Evolutionary conservation across 2,888 invertebrate genomes (phyloP).

Genomic region (Furcula furcula): DNA sequence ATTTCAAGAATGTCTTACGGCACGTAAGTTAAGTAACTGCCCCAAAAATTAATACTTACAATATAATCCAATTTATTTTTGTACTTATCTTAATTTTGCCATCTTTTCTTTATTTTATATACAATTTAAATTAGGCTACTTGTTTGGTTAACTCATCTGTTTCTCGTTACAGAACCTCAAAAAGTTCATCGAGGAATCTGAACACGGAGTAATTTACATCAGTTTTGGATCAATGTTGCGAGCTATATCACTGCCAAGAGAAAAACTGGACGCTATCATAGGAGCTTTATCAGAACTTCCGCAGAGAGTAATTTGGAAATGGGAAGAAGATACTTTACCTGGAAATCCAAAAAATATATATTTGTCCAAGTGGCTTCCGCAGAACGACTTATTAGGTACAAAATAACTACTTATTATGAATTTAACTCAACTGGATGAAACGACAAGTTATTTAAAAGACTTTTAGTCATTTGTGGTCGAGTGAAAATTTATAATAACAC

Average conservation of each 20-base stretch:
- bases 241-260: slow-evolving; percentile 80
- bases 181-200: slow-evolving; percentile 83
- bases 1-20: no score
- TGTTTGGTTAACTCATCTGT: no score
- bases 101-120: no score
- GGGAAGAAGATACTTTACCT: slow-evolving; percentile 83
- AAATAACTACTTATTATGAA: background rate
- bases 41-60: no score
- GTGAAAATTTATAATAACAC: no score
- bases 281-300: slow-evolving; percentile 83
- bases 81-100: no score
- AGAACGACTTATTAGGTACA: slow-evolving; percentile 85
- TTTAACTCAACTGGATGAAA: no score
- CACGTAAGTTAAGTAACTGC: no score
- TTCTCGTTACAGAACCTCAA: slow-evolving; percentile 74
- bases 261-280: slow-evolving; percentile 82
- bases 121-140: no score
- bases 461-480: no score
- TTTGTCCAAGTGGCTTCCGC: slow-evolving; percentile 85
- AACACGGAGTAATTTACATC: slow-evolving; percentile 86
- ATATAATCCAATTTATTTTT: no score
- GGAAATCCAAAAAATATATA: slow-evolving; percentile 83
- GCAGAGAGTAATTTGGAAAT: slow-evolving; percentile 88
- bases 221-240: slow-evolving; percentile 90
- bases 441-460: no score